Percentiles rank a stretch among this genome's conserved stretches.
These are phyloP conservation scores for Ptychochromis oligacanthus DNA, from an alignment of 2,113 vertebrate species.

Conservation along the genomic window DNA sequence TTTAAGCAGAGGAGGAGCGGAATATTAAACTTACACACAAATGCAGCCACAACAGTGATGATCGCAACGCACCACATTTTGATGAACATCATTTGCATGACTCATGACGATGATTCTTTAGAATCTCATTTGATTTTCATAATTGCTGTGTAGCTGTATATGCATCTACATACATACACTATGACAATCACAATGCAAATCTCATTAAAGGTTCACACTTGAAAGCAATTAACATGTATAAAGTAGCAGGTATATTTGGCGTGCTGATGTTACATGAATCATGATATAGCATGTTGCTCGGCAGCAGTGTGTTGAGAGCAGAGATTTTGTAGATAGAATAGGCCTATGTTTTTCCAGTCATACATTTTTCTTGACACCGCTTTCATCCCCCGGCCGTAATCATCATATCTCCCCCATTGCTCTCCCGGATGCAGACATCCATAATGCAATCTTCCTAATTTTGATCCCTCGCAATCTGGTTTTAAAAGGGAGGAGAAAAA, in stretches of 20 bases:
- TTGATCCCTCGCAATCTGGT: conserved; percentile 87
- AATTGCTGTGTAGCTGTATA: conserved; percentile 47
- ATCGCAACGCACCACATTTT: conserved; percentile 49
- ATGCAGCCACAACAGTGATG: conserved; percentile 48
- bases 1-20: conserved; percentile 66
- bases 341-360: conserved; percentile 79
- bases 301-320: conserved; percentile 71
- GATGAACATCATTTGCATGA: conserved; percentile 67
- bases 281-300: conserved; percentile 60
- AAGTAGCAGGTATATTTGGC: conserved; percentile 52
- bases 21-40: conserved; percentile 78
- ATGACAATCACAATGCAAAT: conserved; percentile 42
- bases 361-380: conserved; percentile 83
- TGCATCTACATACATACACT: conserved; percentile 32
- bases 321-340: conserved; percentile 78
- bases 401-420: conserved; percentile 85
- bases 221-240: conserved; percentile 63
- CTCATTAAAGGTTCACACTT: conserved; percentile 43
- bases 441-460: conserved; percentile 87
- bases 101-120: conserved; percentile 58
- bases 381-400: conserved; percentile 84
- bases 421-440: conserved; percentile 86
- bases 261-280: conserved; percentile 63
- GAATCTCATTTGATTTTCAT: conserved; percentile 63
- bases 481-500: conserved; percentile 83